These are phyloP conservation scores for Pseudomyrmex dendroicus DNA, from an alignment of 1,140 invertebrate species.

Conservation along the genomic window DNA sequence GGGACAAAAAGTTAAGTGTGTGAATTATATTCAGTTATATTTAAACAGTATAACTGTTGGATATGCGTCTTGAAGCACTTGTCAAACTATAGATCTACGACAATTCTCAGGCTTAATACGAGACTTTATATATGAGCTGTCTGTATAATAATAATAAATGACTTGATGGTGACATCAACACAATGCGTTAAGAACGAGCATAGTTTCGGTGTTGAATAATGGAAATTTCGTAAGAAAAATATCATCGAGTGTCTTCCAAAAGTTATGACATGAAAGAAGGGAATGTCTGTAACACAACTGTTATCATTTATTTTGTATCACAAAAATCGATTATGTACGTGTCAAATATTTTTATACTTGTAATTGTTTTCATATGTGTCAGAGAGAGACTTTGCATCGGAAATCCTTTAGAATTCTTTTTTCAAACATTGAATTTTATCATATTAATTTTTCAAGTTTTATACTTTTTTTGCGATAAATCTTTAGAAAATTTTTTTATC, in stretches of 20 bases:
- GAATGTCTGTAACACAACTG: neutral
- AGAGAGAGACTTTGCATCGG: neutral
- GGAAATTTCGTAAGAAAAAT: neutral
- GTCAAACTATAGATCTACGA: neutral
- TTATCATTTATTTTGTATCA: constrained; percentile 5
- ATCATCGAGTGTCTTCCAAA: neutral
- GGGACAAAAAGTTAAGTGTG: constrained; percentile 68
- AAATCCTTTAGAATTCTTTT: neutral
- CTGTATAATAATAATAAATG: neutral
- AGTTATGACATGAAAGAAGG: neutral
- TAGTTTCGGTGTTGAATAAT: neutral
- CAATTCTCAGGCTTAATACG: neutral
- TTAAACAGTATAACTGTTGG: neutral
- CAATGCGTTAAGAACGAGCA: neutral
- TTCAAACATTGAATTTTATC: neutral
- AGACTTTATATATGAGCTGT: too few species aligned
- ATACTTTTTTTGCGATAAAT: neutral
- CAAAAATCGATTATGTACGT: neutral
- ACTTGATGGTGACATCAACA: neutral
- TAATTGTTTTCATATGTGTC: neutral
- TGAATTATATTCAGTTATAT: constrained; percentile 39
- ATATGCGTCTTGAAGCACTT: neutral
- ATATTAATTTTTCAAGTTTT: neutral
- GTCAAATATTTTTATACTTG: neutral
- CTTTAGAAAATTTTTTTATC: too few species aligned